Conservation (phyloP, 2,113 vertebrate species). For the Pygoscelis antarcticus region DNA sequence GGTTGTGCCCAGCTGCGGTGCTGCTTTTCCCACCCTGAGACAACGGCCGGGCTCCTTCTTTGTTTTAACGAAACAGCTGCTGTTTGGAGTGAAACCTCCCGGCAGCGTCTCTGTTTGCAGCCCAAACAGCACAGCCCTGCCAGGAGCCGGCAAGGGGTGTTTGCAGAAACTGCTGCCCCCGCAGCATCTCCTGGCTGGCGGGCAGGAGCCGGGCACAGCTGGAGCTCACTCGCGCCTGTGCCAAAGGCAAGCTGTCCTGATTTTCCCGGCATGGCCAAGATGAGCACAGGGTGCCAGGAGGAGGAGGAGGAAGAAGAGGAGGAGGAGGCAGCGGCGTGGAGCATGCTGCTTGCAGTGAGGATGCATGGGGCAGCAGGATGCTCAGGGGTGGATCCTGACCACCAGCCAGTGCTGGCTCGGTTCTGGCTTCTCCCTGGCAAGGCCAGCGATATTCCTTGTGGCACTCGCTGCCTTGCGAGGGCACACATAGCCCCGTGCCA, state of each 20-base stretch:
- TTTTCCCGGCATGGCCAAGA: neutral
- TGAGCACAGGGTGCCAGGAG: neutral
- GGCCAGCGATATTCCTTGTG: neutral
- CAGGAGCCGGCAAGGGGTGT: neutral
- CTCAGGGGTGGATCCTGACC: neutral
- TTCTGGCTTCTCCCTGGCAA: neutral
- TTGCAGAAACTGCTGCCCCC: neutral
- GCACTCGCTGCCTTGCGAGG: accelerated
- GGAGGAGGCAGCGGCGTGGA: neutral
- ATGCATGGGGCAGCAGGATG: accelerated
- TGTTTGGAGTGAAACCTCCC: conserved; percentile 44
- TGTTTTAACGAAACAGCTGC: conserved; percentile 24
- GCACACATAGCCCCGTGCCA: accelerated
- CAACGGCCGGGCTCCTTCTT: neutral
- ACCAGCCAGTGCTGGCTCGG: neutral
- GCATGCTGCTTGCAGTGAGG: neutral
- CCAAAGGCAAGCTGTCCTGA: neutral
- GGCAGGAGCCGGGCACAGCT: neutral
- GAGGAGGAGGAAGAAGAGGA: neutral
- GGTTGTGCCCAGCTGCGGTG: neutral
- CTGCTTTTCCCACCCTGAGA: neutral
- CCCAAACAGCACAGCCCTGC: neutral
- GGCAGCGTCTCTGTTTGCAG: conserved; percentile 22
- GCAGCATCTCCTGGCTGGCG: neutral
- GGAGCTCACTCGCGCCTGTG: neutral